These are phyloP conservation scores for Timema podura DNA, from an alignment of 2,888 invertebrate genomes.

Conservation along the genomic window DNA sequence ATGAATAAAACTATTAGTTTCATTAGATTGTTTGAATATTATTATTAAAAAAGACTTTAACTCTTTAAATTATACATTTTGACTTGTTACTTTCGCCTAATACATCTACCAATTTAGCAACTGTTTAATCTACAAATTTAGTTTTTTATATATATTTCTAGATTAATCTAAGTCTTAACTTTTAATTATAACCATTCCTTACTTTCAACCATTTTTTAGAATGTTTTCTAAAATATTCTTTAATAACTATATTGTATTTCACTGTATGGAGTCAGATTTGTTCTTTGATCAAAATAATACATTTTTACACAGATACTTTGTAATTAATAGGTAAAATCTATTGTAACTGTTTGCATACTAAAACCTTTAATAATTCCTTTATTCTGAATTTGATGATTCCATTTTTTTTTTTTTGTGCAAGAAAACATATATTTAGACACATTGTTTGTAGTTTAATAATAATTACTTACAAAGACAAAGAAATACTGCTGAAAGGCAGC, in stretches of 20 bases:
- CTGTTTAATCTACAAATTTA: too few species aligned
- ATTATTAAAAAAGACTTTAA: background rate
- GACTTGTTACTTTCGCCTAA: too few species aligned
- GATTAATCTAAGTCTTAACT: too few species aligned
- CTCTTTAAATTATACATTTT: background rate
- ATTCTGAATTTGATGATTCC: background rate
- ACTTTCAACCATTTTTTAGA: too few species aligned
- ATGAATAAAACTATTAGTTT: background rate
- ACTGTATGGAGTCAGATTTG: background rate
- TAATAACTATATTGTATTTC: background rate
- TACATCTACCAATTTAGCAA: too few species aligned
- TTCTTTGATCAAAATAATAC: background rate
- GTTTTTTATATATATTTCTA: too few species aligned
- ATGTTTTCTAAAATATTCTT: background rate
- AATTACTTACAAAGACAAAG: too few species aligned
- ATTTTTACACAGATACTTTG: background rate
- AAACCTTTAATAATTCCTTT: background rate
- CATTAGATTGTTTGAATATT: too few species aligned
- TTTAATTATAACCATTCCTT: too few species aligned
- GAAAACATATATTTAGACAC: background rate
- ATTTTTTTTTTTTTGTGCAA: background rate
- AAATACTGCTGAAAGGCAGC: too few species aligned
- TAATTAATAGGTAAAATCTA: background rate
- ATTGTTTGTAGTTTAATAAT: background rate
- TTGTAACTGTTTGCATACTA: background rate